A percentile compares a stretch with the other conserved stretches of the same genome.
Evolutionary conservation across 2,797 vertebrate species (phyloP).

Genomic region (Fistularia tabacaria): DNA sequence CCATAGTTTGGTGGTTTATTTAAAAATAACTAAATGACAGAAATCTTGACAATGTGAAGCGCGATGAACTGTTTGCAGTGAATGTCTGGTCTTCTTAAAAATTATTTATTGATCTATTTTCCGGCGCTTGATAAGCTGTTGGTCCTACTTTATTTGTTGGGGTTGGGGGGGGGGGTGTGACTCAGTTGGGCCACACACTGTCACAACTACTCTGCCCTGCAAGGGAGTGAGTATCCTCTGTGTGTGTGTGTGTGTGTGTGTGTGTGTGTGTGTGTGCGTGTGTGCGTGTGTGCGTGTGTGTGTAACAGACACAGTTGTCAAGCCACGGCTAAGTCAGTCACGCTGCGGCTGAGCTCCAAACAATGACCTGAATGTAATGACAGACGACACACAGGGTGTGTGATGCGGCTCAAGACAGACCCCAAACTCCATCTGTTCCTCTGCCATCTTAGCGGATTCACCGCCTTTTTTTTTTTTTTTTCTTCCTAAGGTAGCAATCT

Average conservation of each 20-base stretch:
- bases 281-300: constrained; percentile 21
- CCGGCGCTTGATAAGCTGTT: too few relatives aligned
- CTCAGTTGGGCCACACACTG: not conserved
- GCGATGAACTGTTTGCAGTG: too few relatives aligned
- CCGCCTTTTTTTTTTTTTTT: not conserved
- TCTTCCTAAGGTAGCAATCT: too few relatives aligned
- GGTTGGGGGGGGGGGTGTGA: not conserved
- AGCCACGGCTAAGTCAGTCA: constrained; percentile 67
- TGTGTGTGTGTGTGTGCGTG: not conserved
- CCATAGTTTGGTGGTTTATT: too few relatives aligned
- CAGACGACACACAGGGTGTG: constrained; percentile 72
- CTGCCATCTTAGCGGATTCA: constrained; percentile 32
- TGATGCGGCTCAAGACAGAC: constrained; percentile 51
- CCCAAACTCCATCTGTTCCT: constrained; percentile 73
- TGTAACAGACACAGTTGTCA: constrained; percentile 67
- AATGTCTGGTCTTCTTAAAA: too few relatives aligned
- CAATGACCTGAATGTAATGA: constrained; percentile 77
- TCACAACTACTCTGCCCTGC: not conserved
- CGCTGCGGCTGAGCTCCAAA: constrained; percentile 65
- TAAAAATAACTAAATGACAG: too few relatives aligned
- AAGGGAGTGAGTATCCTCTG: too few relatives aligned
- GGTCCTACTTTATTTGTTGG: not conserved
- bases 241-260: too few relatives aligned
- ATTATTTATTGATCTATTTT: too few relatives aligned
- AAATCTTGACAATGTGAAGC: too few relatives aligned